Evolutionary conservation across 1,140 invertebrate genomes (phyloP).

Genomic region (Colletes gigas): DNA sequence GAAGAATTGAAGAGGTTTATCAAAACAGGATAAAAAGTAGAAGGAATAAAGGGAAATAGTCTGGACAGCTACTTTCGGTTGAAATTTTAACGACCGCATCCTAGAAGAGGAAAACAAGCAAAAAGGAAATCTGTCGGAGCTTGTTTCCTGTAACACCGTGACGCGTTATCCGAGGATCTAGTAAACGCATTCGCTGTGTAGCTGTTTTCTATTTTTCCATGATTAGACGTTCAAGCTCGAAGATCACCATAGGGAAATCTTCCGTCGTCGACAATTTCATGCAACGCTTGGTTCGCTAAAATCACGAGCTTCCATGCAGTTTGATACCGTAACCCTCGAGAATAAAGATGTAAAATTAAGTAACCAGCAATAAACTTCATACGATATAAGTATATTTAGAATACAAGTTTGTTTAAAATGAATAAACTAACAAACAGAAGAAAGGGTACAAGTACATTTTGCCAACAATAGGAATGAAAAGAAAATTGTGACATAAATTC

Average conservation of each 20-base stretch:
- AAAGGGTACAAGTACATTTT: background rate
- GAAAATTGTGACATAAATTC: background rate
- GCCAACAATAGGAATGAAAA: too few species aligned
- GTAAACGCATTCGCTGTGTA: background rate
- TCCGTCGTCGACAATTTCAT: constrained; percentile 13
- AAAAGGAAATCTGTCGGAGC: background rate
- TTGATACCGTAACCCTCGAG: too few species aligned
- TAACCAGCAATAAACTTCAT: background rate
- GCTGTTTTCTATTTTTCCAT: background rate
- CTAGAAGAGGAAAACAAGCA: background rate
- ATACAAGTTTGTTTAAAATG: too few species aligned
- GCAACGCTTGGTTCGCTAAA: background rate
- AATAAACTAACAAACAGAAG: background rate
- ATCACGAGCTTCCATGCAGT: background rate
- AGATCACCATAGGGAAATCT: constrained; percentile 33
- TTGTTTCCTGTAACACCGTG: background rate
- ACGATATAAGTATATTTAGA: too few species aligned
- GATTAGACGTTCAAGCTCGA: constrained; percentile 10
- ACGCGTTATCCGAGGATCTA: background rate
- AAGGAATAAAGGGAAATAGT: background rate
- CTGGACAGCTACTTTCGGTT: constrained; percentile 1
- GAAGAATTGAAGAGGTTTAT: background rate
- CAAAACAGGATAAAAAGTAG: too few species aligned
- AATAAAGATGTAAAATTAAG: background rate
- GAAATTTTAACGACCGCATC: constrained; percentile 17